These are phyloP conservation scores for Nemoura dubitans DNA, from an alignment of 2,888 invertebrate genomes.

Conservation along the genomic window DNA sequence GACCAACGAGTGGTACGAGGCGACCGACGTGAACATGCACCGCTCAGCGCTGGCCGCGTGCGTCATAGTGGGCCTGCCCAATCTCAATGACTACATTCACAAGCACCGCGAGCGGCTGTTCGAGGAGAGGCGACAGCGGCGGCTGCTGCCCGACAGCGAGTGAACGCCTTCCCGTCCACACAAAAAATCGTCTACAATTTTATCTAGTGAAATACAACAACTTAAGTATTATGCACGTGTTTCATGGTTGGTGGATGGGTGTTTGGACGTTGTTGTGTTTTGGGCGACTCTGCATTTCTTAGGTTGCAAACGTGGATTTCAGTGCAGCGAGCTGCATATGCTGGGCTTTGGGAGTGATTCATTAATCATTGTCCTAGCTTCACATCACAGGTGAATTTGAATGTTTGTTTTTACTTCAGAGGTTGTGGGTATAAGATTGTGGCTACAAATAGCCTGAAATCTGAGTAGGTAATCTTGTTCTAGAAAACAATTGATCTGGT, in stretches of 20 bases:
- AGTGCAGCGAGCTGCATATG: too few species aligned
- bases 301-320: too few species aligned
- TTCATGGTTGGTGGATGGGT: not conserved
- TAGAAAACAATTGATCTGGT: too few species aligned
- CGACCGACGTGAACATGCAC: constrained; percentile 92
- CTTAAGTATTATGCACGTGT: not conserved
- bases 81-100: constrained; percentile 90
- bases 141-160: constrained; percentile 61
- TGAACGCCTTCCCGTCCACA: constrained; percentile 40
- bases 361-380: too few species aligned
- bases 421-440: too few species aligned
- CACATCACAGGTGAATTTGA: too few species aligned
- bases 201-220: not conserved
- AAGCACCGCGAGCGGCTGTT: constrained; percentile 85
- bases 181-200: not conserved
- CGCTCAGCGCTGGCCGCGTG: constrained; percentile 91
- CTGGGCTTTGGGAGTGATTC: too few species aligned
- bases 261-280: not conserved
- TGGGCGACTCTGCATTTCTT: too few species aligned
- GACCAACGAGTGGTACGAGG: constrained; percentile 91
- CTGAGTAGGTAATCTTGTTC: too few species aligned
- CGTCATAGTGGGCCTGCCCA: constrained; percentile 87
- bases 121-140: constrained; percentile 87
- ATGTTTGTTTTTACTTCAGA: too few species aligned
- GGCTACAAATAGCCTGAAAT: too few species aligned